Evolutionary conservation across 2,888 invertebrate genomes (phyloP).

Genomic region (Ecliptopera silaceata): DNA sequence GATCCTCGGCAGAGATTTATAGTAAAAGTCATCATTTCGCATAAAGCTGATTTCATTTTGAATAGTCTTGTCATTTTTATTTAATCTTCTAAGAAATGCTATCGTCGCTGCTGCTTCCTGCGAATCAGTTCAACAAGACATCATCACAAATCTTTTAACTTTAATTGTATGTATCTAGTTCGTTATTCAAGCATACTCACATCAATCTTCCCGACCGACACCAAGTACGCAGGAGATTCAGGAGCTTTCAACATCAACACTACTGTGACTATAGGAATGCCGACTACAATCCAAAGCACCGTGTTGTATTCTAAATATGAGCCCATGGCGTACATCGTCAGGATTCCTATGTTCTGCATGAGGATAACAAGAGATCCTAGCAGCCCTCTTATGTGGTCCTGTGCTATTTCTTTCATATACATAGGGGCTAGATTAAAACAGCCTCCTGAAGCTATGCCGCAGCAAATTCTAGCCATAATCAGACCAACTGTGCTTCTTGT

Average conservation of each 20-base stretch:
- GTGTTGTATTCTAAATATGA: conserved; percentile 55
- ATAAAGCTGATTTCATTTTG: conserved; percentile 54
- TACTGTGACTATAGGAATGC: conserved; percentile 50
- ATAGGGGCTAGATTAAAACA: conserved; percentile 60
- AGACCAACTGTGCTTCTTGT: conserved; percentile 46
- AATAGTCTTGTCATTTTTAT: conserved; percentile 51
- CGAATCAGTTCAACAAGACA: conserved; percentile 5
- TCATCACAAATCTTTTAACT: too few species aligned
- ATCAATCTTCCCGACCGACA: conserved; percentile 57
- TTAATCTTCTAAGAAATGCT: conserved; percentile 57
- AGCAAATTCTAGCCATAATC: conserved; percentile 51
- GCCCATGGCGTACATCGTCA: conserved; percentile 61
- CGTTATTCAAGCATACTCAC: conserved; percentile 40
- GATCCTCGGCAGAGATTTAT: conserved; percentile 52
- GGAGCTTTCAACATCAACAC: conserved; percentile 59
- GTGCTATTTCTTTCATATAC: conserved; percentile 66
- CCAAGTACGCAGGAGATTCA: conserved; percentile 64
- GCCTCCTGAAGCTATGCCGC: conserved; percentile 59
- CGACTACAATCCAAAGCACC: conserved; percentile 52
- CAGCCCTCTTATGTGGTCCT: conserved; percentile 59
- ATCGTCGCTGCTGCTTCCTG: conserved; percentile 60
- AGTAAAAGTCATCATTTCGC: conserved; percentile 54
- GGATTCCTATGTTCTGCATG: conserved; percentile 55
- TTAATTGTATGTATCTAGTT: too few species aligned
- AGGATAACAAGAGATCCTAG: conserved; percentile 56